Evolutionary conservation across 2,888 invertebrate species (phyloP), one percentile per base, ranked within the genome.

Genomic region (Platycheirus albimanus): DNA sequence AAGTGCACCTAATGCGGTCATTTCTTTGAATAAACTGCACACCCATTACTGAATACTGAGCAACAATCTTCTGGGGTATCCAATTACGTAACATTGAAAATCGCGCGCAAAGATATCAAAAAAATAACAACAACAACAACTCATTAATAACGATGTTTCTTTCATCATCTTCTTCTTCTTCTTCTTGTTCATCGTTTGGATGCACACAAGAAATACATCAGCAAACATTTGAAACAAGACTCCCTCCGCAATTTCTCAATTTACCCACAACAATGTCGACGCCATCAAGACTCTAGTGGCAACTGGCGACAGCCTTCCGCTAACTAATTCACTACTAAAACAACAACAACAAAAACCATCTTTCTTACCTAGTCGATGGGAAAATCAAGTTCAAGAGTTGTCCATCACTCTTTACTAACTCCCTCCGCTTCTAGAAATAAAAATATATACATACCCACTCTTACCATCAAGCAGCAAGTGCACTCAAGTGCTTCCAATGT

Each of bases 311-410:
- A 67, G 76, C 61, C 71, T 81, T 81, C 76, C 81, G 81, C 81
- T 63, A 72, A 54, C 56, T 56, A n/a, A n/a, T n/a, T n/a, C n/a
- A n/a, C n/a, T n/a, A n/a, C n/a, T n/a, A 63, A 79, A 43, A 54
- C 52, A 58, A 54, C 54, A 66, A 67, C 54, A n/a, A n/a, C n/a
- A n/a, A n/a, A 56, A n/a, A 38, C 38, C 63, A 64, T 61, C 56
- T 38, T 41, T 54, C 36, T 33, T 45, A n/a, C 20, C 19, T 41
- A 51, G 41, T 19, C 51, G 49, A 71, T 76, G 71, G 56, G 49
- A 83, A 69, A 77, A 83, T 74, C 83, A 83, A 78, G 83, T 83
- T 78, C 83, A 83, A 24, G 63, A 66, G 61, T 41, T 61, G 51
- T 52, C 66, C 58, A 64, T 66, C 64, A 47, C 64, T 43, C 30